phyloP scores from a whole-genome alignment of 2,888 invertebrate genomes.

The Yponomeuta sedellus region DNA sequence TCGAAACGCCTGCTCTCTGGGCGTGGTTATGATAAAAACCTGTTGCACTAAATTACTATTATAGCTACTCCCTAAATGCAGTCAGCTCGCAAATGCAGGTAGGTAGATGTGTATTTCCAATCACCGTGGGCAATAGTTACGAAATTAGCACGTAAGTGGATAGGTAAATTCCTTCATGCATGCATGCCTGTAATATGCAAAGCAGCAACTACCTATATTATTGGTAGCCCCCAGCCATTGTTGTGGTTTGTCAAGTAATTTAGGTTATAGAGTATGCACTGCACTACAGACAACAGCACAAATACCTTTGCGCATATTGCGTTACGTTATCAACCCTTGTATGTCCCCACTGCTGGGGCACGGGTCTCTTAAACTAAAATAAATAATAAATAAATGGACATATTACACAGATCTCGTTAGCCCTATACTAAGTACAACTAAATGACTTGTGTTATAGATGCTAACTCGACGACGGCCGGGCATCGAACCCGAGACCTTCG shows the following conservation, averaged over 20 bases:
- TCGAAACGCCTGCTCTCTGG: constrained; percentile 22
- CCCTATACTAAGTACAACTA: too few species aligned
- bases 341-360: too few species aligned
- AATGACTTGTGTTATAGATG: too few species aligned
- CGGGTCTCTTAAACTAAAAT: too few species aligned
- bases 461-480: too few species aligned
- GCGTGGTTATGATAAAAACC: constrained; percentile 21
- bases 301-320: too few species aligned
- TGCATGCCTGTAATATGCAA: not conserved
- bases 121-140: not conserved
- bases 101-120: not conserved
- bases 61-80: not conserved
- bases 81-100: not conserved
- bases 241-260: not conserved
- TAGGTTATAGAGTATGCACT: not conserved
- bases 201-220: not conserved
- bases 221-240: not conserved
- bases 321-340: too few species aligned
- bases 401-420: too few species aligned
- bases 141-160: not conserved
- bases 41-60: constrained; percentile 13
- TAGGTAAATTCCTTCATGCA: not conserved
- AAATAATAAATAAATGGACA: too few species aligned
- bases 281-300: too few species aligned
- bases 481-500: too few species aligned